Conservation (phyloP, 2,113 vertebrate species). For the Propithecus coquereli region DNA sequence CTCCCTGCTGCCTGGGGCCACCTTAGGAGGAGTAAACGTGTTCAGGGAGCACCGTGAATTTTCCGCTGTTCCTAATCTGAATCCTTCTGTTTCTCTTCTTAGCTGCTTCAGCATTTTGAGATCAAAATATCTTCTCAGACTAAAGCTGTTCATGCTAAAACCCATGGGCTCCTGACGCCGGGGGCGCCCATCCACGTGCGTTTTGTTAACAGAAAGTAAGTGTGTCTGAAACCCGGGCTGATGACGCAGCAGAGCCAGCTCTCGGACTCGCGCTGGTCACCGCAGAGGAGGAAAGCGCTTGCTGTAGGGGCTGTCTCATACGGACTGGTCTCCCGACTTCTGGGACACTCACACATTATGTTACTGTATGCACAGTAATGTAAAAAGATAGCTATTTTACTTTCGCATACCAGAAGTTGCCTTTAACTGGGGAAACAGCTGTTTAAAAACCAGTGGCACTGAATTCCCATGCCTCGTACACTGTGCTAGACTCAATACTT, state of each 20-base stretch:
- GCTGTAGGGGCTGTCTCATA: slow-evolving; percentile 11
- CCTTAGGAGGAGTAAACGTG: neutral
- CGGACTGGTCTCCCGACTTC: slow-evolving; percentile 15
- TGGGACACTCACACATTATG: neutral
- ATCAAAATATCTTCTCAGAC: slow-evolving; percentile 86
- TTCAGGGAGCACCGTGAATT: neutral
- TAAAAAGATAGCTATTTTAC: neutral
- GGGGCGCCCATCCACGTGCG: slow-evolving; percentile 85
- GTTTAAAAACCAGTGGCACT: neutral
- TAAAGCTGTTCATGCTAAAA: slow-evolving; percentile 85
- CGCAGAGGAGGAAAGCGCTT: neutral
- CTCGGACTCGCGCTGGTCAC: neutral
- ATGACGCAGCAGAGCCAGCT: neutral
- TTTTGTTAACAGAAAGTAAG: slow-evolving; percentile 86
- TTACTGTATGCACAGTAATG: neutral
- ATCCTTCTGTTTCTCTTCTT: slow-evolving; percentile 57
- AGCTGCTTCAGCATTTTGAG: slow-evolving; percentile 92
- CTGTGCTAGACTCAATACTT: neutral
- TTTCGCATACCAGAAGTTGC: slow-evolving; percentile 13
- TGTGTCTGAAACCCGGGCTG: neutral
- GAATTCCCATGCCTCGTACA: neutral
- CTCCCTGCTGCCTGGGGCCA: neutral
- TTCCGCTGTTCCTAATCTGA: slow-evolving; percentile 17
- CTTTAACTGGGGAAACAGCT: slow-evolving; percentile 22
- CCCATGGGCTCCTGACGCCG: slow-evolving; percentile 90